Evolutionary conservation across 53 echinoderm and acorn worm genomes (phyloP), one percentile per base, ranked within the genome.

Genomic region (Crossaster papposus): DNA sequence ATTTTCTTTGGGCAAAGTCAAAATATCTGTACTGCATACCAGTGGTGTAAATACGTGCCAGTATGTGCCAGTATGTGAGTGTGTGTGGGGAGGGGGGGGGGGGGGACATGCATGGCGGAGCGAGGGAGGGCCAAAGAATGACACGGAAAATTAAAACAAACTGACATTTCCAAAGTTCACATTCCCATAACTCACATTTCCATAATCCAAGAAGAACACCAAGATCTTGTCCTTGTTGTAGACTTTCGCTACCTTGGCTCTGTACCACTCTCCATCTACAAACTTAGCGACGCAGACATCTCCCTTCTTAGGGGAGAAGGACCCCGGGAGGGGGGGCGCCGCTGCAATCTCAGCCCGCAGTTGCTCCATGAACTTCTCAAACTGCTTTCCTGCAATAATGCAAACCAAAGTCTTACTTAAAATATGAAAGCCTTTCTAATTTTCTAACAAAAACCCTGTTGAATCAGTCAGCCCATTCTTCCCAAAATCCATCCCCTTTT

Each of bases 101-200:
- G n/a, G n/a, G n/a, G n/a, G n/a, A n/a, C n/a, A n/a, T n/a, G n/a
- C n/a, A n/a, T n/a, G n/a, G n/a, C n/a, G n/a, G n/a, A n/a, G n/a
- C n/a, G n/a, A n/a, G n/a, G n/a, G n/a, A n/a, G n/a, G n/a, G n/a
- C n/a, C n/a, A n/a, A n/a, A n/a, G n/a, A n/a, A n/a, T n/a, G n/a
- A n/a, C n/a, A n/a, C n/a, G n/a, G n/a, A n/a, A n/a, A n/a, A n/a
- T n/a, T n/a, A n/a, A n/a, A n/a, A n/a, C n/a, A n/a, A n/a, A n/a
- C n/a, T n/a, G n/a, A n/a, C n/a, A n/a, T n/a, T n/a, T n/a, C n/a
- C n/a, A n/a, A n/a, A n/a, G n/a, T n/a, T n/a, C n/a, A n/a, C n/a
- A n/a, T n/a, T n/a, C n/a, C n/a, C n/a, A n/a, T n/a, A n/a, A 92
- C 98, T 98, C 78, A 98, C 98, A 90, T 98, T 98, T 79, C 98